Evolutionary conservation across 2,113 vertebrate genomes (phyloP).

Genomic region (Rhipidura dahli): DNA sequence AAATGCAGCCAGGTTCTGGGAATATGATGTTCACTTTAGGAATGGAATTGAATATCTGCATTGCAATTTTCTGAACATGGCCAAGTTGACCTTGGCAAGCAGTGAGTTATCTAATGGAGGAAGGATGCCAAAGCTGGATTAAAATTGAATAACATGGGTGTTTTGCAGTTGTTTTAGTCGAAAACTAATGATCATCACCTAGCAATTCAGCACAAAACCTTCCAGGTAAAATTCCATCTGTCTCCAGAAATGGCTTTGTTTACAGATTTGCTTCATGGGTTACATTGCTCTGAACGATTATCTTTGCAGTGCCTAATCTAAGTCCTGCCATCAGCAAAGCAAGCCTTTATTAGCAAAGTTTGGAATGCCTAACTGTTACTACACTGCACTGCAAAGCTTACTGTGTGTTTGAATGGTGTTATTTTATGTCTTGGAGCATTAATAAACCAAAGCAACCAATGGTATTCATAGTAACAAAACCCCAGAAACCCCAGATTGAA

Average conservation of each 20-base stretch:
- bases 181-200: background rate
- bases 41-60: background rate
- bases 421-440: background rate
- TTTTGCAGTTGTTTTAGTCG: background rate
- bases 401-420: background rate
- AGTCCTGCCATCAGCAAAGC: background rate
- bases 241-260: background rate
- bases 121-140: background rate
- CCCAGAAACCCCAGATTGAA: background rate
- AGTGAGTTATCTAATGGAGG: background rate
- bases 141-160: background rate
- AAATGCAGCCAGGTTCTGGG: background rate
- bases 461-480: constrained; percentile 21
- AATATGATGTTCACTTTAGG: background rate
- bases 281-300: background rate
- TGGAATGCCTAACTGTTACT: background rate
- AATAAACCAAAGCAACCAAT: constrained; percentile 24
- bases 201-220: background rate
- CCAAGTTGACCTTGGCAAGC: background rate
- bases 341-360: background rate
- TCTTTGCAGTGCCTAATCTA: background rate
- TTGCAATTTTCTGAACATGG: background rate
- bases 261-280: constrained; percentile 24
- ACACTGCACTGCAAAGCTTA: background rate
- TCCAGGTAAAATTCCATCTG: background rate